phyloP scores from a whole-genome alignment of 2,797 vertebrate species.

The Gallinago solitaria region DNA sequence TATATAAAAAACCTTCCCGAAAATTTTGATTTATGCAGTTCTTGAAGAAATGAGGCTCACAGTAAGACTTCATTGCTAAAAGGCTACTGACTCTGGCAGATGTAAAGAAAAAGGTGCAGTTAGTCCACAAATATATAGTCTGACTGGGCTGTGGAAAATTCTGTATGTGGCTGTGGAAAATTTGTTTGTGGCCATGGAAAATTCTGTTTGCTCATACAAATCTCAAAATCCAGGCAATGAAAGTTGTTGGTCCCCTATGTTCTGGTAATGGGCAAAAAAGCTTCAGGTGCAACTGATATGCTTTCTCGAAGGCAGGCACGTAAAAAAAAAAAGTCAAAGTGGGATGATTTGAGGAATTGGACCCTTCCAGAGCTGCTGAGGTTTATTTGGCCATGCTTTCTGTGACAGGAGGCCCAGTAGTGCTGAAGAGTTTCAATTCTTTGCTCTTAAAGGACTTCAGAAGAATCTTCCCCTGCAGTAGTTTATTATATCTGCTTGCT shows the following conservation, averaged over 20 bases:
- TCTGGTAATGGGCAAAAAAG: background rate
- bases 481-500: background rate
- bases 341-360: background rate
- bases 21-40: background rate
- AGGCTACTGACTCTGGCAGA: background rate
- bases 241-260: background rate
- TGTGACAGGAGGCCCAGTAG: background rate
- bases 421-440: background rate
- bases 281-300: background rate
- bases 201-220: background rate
- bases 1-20: background rate
- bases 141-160: background rate
- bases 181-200: background rate
- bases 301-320: background rate
- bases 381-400: background rate
- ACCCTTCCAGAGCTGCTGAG: background rate
- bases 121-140: background rate
- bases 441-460: background rate
- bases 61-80: background rate
- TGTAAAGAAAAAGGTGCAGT: background rate
- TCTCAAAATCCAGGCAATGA: background rate
- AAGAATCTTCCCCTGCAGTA: background rate
- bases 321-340: background rate
- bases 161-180: background rate
- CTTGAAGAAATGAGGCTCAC: background rate